phyloP scores from a whole-genome alignment of 2,797 vertebrate genomes.

The Thamnophis elegans region DNA sequence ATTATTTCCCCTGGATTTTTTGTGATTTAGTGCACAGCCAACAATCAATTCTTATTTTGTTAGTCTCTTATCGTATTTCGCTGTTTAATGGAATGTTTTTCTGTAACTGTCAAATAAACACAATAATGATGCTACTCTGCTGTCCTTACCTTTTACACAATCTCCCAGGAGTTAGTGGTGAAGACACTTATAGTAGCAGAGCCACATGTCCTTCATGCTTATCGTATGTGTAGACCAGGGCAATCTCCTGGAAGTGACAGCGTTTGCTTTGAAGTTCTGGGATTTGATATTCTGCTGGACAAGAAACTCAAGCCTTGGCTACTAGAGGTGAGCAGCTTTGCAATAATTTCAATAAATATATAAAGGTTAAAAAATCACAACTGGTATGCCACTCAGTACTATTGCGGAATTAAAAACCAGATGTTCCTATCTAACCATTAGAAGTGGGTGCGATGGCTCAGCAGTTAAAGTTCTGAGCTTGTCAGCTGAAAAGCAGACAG shows the following conservation, averaged over 20 bases:
- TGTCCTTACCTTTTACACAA: conserved; percentile 34
- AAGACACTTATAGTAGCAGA: conserved; percentile 97
- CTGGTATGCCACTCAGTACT: neutral
- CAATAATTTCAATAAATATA: conserved; percentile 14
- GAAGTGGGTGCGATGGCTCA: neutral
- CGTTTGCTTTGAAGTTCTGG: conserved; percentile 96
- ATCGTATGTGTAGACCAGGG: conserved; percentile 96
- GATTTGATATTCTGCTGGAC: conserved; percentile 97
- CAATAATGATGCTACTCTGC: neutral
- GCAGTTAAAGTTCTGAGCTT: neutral
- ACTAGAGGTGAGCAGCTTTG: conserved; percentile 82
- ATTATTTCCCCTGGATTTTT: neutral
- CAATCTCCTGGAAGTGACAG: conserved; percentile 96
- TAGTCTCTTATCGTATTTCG: neutral
- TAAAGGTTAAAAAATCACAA: conserved; percentile 5
- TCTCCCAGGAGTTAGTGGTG: conserved; percentile 89
- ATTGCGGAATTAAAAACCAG: neutral
- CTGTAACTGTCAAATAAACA: neutral
- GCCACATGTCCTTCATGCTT: conserved; percentile 93
- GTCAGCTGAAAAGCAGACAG: neutral
- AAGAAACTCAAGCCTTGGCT: conserved; percentile 98
- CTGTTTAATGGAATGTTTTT: neutral
- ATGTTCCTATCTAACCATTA: neutral
- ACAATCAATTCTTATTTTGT: neutral
- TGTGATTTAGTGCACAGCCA: neutral